phyloP scores from a whole-genome alignment of 2,797 vertebrate species.

The Amniataba percoides region DNA sequence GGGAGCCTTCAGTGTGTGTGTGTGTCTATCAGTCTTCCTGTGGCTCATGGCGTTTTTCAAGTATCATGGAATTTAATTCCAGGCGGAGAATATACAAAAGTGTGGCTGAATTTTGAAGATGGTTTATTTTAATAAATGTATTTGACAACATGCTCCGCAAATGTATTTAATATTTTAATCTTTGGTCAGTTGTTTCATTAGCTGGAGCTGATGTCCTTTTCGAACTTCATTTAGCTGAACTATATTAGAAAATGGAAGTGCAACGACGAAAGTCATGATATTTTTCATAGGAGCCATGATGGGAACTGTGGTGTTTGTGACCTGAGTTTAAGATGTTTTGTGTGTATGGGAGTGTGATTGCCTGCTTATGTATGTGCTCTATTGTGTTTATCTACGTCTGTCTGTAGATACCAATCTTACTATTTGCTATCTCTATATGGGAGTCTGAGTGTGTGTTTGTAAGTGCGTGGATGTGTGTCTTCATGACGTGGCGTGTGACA shows the following conservation, averaged over 20 bases:
- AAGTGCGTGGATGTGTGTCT: conserved; percentile 1
- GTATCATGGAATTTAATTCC: not conserved
- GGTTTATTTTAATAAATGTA: not conserved
- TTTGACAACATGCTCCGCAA: not conserved
- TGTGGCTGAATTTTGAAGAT: not conserved
- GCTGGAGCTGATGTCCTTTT: not conserved
- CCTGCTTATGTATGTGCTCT: conserved; percentile 1
- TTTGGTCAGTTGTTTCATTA: not conserved
- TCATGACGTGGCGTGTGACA: not conserved
- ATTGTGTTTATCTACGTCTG: not conserved
- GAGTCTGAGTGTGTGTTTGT: not conserved
- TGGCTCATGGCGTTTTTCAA: not conserved
- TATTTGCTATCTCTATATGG: not conserved
- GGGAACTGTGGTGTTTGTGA: conserved; percentile 1
- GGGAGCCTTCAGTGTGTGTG: not conserved
- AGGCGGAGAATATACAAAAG: not conserved
- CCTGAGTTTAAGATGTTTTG: not conserved
- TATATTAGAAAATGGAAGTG: not conserved
- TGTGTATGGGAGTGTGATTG: conserved; percentile 1
- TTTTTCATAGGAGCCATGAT: conserved; percentile 1
- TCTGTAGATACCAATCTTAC: not conserved
- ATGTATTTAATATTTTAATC: not conserved
- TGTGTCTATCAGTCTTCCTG: not conserved
- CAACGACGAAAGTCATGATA: not conserved
- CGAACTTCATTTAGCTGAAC: not conserved